Conservation (phyloP, 1,140 invertebrate species). For the Proctacanthus coquilletti region DNA sequence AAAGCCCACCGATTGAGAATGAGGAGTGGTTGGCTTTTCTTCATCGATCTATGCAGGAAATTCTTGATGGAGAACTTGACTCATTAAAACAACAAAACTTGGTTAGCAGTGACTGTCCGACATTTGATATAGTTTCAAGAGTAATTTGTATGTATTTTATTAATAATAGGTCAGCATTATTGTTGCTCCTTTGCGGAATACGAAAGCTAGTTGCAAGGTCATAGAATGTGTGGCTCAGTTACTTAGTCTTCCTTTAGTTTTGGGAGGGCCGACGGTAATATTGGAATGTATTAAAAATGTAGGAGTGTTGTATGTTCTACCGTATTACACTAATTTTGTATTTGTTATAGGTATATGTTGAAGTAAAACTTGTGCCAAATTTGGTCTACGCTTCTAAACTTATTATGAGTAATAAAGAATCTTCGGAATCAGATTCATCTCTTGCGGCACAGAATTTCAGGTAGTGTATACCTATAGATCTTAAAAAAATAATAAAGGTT, state of each 20-base stretch:
- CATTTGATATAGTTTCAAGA: neutral
- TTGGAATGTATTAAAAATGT: slow-evolving; percentile 37
- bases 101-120: slow-evolving; percentile 27
- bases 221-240: slow-evolving; percentile 51
- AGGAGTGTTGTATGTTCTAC: slow-evolving; percentile 9
- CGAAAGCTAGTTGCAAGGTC: slow-evolving; percentile 43
- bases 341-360: slow-evolving; percentile 41
- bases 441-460: slow-evolving; percentile 8
- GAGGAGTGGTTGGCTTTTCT: slow-evolving; percentile 71
- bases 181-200: slow-evolving; percentile 49
- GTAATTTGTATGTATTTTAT: slow-evolving; percentile 3
- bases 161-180: slow-evolving; percentile 40
- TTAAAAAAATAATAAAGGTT: too few species aligned
- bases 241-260: slow-evolving; percentile 52
- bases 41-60: slow-evolving; percentile 47
- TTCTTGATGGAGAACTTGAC: slow-evolving; percentile 56
- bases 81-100: slow-evolving; percentile 55
- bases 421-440: slow-evolving; percentile 16
- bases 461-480: too few species aligned
- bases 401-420: slow-evolving; percentile 31
- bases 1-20: slow-evolving; percentile 52
- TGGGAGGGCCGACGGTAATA: slow-evolving; percentile 38
- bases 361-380: slow-evolving; percentile 61
- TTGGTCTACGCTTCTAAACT: slow-evolving; percentile 55
- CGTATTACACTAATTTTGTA: neutral